Base-by-base conservation (phyloP, 2,113 vertebrate species). In the Lepus europaeus region DNA sequence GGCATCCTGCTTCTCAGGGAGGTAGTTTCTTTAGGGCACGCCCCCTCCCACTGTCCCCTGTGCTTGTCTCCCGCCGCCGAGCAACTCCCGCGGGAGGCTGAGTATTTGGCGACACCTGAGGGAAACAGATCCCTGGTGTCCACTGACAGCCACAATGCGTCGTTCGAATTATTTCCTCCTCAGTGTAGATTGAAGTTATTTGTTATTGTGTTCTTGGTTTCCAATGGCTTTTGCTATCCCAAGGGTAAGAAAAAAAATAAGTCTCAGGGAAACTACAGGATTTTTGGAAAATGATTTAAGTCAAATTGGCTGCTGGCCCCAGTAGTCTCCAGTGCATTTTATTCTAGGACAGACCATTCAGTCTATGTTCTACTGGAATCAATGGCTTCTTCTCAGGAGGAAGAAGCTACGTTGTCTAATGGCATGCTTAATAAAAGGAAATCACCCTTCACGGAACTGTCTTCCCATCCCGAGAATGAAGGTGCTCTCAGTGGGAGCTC, bases 171-270 rank as follows among this genome's bases (percentile, higher is more conserved):
- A 49, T 17, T 20, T 25, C 25, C 39, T 59, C 78, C n/a, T 68
- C 29, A 4, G 19, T 53, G 82, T 51, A 59, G 73, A 49, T 31
- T 17, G 72, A 78, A 87, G 89, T 16, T 56, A 9, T 0, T 63
- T 73, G 19, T 56, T 63, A 45, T 2, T 68, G 8, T 27, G 56
- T 82, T 79, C 70, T 87, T 53, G 8, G 70, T 78, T 83, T 81
- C 33, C 64, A 72, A 49, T 82, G 70, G 81, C 51, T 89, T n/a
- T 73, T 51, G 77, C 31, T 90, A 81, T 87, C 77, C 39, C 77
- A 74, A 33, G 33, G 23, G 59, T 61, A 77, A 83, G 66, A 90
- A 81, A 0, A 16, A 74, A 56, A 87, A 17, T 31, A 59, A 59
- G 68, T 89, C 61, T 66, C 91, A 72, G 61, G 87, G 72, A 69